Conservation (phyloP, 2,797 vertebrate genomes). For the Hippoglossus hippoglossus region DNA sequence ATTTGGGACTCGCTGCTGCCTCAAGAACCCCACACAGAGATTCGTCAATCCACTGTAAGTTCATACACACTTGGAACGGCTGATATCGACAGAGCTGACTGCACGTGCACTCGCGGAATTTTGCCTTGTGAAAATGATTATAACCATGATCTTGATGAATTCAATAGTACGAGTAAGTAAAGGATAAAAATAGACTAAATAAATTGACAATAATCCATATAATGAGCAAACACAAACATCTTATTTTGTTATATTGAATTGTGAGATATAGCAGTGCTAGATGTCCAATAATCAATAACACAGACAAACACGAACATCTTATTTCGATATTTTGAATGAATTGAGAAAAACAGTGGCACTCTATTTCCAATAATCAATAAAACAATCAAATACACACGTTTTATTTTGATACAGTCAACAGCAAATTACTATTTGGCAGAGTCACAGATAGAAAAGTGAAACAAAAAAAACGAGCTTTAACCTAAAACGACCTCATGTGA, state of each 20-base stretch:
- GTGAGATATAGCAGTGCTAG: too few relatives aligned
- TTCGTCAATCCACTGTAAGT: slow-evolving; percentile 64
- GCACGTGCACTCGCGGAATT: neutral
- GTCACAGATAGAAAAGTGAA: neutral
- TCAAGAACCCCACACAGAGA: slow-evolving; percentile 67
- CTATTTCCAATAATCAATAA: too few relatives aligned
- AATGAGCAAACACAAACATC: neutral
- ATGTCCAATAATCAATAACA: too few relatives aligned
- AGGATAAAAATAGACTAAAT: neutral
- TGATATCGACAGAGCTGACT: slow-evolving; percentile 23
- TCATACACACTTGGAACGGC: slow-evolving; percentile 41
- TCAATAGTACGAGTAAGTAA: neutral
- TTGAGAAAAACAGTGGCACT: too few relatives aligned
- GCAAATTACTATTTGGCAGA: neutral
- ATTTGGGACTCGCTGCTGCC: slow-evolving; percentile 81
- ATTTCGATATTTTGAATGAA: too few relatives aligned
- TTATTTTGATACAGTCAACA: too few relatives aligned
- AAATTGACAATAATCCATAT: neutral
- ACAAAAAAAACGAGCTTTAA: neutral
- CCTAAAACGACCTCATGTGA: neutral
- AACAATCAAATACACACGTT: too few relatives aligned
- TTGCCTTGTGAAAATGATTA: neutral
- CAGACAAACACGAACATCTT: too few relatives aligned
- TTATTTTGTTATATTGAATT: neutral
- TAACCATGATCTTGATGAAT: neutral